These are phyloP conservation scores for Parambassis ranga DNA, from an alignment of 2,797 vertebrate genomes.

Conservation along the genomic window DNA sequence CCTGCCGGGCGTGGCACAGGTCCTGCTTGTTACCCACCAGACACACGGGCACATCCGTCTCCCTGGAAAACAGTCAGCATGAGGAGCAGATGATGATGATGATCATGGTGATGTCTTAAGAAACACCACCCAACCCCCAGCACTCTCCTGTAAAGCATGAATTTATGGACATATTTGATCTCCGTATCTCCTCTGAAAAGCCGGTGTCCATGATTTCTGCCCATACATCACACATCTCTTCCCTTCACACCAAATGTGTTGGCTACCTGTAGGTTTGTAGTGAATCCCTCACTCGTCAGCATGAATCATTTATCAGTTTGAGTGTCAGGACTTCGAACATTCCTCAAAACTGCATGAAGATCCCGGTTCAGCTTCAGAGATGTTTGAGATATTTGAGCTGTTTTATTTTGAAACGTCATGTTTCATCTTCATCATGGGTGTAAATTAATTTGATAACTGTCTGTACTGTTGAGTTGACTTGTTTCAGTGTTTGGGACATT, in stretches of 20 bases:
- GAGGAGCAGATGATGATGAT: neutral
- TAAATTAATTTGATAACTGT: too few species aligned
- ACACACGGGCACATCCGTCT: conserved; percentile 72
- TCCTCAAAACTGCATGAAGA: conserved; percentile 35
- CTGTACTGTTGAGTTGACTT: too few species aligned
- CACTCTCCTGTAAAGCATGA: neutral
- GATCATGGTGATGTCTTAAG: neutral
- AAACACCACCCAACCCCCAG: neutral
- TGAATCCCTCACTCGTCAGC: neutral
- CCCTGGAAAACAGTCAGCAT: conserved; percentile 51
- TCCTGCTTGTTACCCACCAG: conserved; percentile 84
- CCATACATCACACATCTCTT: neutral
- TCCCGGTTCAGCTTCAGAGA: conserved; percentile 16
- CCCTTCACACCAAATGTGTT: neutral
- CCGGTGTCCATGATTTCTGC: neutral
- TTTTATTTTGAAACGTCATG: too few species aligned
- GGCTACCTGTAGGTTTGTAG: neutral
- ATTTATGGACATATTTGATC: neutral
- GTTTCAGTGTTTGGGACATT: too few species aligned
- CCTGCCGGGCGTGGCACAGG: conserved; percentile 80
- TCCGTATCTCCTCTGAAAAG: neutral
- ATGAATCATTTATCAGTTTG: conserved; percentile 34
- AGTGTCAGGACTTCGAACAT: conserved; percentile 21
- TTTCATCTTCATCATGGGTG: neutral
- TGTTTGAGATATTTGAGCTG: too few species aligned